phyloP scores from a whole-genome alignment of 1,140 invertebrate species.

The Diprion similis region DNA sequence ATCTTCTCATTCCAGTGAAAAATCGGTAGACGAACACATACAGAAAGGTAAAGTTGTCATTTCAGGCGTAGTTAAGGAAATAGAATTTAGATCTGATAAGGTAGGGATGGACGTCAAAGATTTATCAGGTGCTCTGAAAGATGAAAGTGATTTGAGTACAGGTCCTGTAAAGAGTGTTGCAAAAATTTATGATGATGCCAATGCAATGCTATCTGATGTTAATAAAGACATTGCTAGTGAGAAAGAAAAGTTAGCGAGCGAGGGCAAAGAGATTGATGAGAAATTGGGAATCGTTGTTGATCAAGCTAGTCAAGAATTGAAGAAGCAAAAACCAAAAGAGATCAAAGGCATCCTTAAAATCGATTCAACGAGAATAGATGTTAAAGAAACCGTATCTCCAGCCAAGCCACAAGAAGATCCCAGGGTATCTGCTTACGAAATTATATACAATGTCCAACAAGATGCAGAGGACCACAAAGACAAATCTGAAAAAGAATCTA shows the following conservation, averaged over 20 bases:
- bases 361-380: neutral
- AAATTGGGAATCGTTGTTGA: constrained; percentile 22
- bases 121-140: constrained; percentile 7
- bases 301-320: constrained; percentile 14
- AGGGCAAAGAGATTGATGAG: constrained; percentile 51
- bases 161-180: constrained; percentile 27
- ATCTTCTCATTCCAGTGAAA: neutral
- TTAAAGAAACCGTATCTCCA: neutral
- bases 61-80: constrained; percentile 9
- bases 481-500: constrained; percentile 45
- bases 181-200: constrained; percentile 29
- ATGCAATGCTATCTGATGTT: constrained; percentile 27
- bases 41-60: constrained; percentile 16
- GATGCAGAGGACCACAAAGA: constrained; percentile 35
- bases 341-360: constrained; percentile 19
- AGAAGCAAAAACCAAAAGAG: constrained; percentile 19
- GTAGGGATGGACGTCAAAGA: neutral
- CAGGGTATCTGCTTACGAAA: constrained; percentile 41
- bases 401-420: constrained; percentile 8
- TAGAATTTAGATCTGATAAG: constrained; percentile 11
- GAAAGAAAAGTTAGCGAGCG: constrained; percentile 45
- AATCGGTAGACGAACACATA: neutral
- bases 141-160: constrained; percentile 26
- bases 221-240: constrained; percentile 31
- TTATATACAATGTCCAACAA: constrained; percentile 41